Evolutionary conservation across 2,797 vertebrate species (phyloP).

Genomic region (Morus bassanus): DNA sequence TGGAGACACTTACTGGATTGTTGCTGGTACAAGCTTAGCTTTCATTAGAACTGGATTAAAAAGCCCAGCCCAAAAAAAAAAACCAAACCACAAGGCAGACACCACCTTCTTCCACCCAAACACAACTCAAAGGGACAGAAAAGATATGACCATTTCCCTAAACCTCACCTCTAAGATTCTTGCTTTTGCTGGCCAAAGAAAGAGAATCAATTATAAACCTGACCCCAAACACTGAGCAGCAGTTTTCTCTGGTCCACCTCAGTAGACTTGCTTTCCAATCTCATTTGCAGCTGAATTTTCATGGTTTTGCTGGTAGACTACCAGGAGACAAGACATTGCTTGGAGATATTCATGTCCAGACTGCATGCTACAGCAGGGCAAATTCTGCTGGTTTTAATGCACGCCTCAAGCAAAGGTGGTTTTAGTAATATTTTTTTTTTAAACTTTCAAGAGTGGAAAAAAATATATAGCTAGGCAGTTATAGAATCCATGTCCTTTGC

Average conservation of each 20-base stretch:
- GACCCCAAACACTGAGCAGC: not conserved
- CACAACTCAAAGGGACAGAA: not conserved
- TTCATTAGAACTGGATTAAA: not conserved
- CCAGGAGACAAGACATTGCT: not conserved
- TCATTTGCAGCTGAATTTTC: not conserved
- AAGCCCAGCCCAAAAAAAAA: not conserved
- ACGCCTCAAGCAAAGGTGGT: not conserved
- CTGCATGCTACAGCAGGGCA: not conserved
- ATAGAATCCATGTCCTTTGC: not conserved
- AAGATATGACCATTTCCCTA: not conserved
- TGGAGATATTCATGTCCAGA: slow-evolving; percentile 13
- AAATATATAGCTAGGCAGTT: not conserved
- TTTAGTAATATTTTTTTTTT: not conserved
- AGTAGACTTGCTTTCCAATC: not conserved
- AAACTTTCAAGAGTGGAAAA: not conserved
- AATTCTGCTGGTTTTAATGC: not conserved
- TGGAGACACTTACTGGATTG: not conserved
- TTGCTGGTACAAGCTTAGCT: not conserved
- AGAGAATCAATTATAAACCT: not conserved
- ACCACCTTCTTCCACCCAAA: not conserved
- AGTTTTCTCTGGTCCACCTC: not conserved
- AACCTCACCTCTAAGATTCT: not conserved
- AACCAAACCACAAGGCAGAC: not conserved
- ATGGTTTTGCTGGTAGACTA: not conserved
- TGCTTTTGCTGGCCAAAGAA: not conserved